phyloP scores from a whole-genome alignment of 1,140 invertebrate genomes.

The Delia radicum region DNA sequence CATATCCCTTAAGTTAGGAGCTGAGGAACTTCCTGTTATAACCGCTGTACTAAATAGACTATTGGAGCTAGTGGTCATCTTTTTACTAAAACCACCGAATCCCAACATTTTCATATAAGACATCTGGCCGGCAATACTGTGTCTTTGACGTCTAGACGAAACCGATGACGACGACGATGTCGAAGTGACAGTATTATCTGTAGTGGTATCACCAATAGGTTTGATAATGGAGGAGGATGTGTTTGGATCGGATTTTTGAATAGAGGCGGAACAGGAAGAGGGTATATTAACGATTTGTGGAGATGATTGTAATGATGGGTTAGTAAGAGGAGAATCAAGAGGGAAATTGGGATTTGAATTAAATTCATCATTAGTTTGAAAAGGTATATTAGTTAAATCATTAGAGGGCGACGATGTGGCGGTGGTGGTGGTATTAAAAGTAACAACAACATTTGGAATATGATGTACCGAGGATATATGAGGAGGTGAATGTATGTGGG shows the following conservation, averaged over 20 bases:
- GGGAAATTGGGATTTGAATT: not conserved
- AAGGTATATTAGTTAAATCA: not conserved
- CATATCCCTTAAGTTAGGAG: conserved; percentile 85
- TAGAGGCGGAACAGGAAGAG: conserved; percentile 9
- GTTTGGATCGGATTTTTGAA: conserved; percentile 31
- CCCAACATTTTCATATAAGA: conserved; percentile 86
- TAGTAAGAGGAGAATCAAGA: not conserved
- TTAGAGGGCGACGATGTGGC: not conserved
- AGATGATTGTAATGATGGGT: not conserved
- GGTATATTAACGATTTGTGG: not conserved
- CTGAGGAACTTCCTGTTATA: conserved; percentile 88
- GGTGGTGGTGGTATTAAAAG: not conserved
- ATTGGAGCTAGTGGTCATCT: conserved; percentile 70
- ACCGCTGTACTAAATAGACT: conserved; percentile 91
- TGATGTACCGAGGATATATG: not conserved
- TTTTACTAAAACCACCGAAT: conserved; percentile 67
- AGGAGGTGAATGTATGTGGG: not conserved
- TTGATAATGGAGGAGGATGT: conserved; percentile 26
- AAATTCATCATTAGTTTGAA: not conserved
- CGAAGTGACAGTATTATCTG: conserved; percentile 51
- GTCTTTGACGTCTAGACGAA: conserved; percentile 78
- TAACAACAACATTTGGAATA: conserved; percentile 24
- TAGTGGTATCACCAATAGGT: conserved; percentile 43
- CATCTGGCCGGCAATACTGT: conserved; percentile 91
- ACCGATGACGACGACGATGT: conserved; percentile 49